Percentiles rank a stretch among this genome's conserved stretches.
These are phyloP conservation scores for Madoqua kirkii DNA, from an alignment of 2,113 vertebrate species.

Conservation along the genomic window DNA sequence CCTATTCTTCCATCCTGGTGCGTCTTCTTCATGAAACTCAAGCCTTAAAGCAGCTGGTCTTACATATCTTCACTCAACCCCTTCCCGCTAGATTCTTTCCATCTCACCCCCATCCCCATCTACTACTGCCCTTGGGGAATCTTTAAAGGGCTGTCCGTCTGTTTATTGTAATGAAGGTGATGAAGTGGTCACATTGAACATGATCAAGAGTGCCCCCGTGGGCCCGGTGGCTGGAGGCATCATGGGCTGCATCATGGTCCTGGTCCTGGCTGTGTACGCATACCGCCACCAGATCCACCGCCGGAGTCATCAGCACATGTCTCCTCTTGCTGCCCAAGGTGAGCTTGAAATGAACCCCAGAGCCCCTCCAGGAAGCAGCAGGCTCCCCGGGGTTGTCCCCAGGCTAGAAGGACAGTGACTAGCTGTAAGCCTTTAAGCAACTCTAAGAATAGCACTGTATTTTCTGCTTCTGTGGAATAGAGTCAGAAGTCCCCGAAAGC, in stretches of 20 bases:
- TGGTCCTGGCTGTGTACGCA: conserved; percentile 95
- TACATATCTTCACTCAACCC: background rate
- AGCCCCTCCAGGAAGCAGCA: background rate
- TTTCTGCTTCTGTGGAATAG: background rate
- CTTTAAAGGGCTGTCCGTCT: background rate
- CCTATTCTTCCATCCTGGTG: accelerated
- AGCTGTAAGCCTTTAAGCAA: background rate
- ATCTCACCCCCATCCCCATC: background rate
- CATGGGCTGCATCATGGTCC: conserved; percentile 99
- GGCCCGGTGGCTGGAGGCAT: conserved; percentile 97
- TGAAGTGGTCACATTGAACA: conserved; percentile 93
- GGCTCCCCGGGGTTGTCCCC: background rate
- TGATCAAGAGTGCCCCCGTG: conserved; percentile 97
- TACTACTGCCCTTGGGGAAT: accelerated
- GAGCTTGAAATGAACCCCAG: conserved; percentile 7
- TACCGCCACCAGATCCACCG: conserved; percentile 98
- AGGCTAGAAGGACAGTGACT: background rate
- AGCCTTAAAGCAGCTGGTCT: background rate
- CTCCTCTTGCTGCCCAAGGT: conserved; percentile 97
- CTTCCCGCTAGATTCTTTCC: accelerated
- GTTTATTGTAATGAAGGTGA: conserved; percentile 83
- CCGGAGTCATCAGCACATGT: conserved; percentile 98
- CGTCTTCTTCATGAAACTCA: background rate
- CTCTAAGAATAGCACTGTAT: accelerated
- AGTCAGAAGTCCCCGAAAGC: background rate